Percentiles rank a stretch among this genome's conserved stretches.
Evolutionary conservation across 1,140 invertebrate genomes (phyloP).

Genomic region (Nixonia krombeini): DNA sequence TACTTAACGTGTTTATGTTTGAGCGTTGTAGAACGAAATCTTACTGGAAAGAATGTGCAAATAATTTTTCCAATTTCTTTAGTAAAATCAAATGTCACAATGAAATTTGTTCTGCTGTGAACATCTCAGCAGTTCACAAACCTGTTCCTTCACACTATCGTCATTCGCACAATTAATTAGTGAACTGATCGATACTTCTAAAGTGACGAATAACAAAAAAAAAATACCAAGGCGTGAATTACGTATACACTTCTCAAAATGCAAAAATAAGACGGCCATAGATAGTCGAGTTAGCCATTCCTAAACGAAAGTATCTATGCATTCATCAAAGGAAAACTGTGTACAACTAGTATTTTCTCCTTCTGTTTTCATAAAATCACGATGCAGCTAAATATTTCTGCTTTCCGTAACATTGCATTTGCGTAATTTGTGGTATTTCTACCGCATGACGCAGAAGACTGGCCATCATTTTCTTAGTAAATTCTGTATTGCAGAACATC

Average conservation of each 20-base stretch:
- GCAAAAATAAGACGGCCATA: conserved; percentile 22
- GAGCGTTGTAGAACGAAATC: no score
- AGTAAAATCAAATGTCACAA: background rate
- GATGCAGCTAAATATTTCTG: no score
- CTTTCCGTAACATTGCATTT: no score
- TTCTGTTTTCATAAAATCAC: background rate
- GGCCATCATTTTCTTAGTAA: no score
- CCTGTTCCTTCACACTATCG: background rate
- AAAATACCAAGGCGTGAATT: conserved; percentile 41
- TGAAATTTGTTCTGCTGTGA: no score
- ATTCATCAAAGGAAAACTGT: background rate
- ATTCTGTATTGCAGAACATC: no score
- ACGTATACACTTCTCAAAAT: conserved; percentile 21
- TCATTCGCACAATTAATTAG: conserved; percentile 9
- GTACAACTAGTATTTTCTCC: conserved; percentile 4
- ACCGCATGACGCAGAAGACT: no score
- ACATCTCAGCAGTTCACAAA: no score
- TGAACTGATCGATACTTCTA: conserved; percentile 45
- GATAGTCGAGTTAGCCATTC: conserved; percentile 14
- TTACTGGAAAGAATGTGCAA: no score
- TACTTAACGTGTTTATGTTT: no score
- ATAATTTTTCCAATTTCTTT: no score
- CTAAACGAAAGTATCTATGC: conserved; percentile 12
- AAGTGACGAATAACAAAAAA: conserved; percentile 21
- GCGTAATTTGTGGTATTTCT: no score